Percentiles rank a stretch among this genome's conserved stretches.
Evolutionary conservation across 2,113 vertebrate genomes (phyloP).

Genomic region (Onychostoma macrolepis): DNA sequence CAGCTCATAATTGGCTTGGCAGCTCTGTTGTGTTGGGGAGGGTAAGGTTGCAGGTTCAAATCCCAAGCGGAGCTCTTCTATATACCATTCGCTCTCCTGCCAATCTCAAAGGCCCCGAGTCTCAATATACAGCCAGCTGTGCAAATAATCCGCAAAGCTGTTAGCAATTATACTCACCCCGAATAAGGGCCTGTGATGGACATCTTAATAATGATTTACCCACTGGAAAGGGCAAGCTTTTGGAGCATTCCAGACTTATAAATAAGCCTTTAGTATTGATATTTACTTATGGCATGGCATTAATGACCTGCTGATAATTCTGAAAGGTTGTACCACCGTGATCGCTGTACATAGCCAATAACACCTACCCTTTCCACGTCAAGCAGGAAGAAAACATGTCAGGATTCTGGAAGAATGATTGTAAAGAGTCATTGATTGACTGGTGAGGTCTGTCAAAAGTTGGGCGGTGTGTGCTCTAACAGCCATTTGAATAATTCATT

Average conservation of each 20-base stretch:
- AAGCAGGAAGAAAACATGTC: background rate
- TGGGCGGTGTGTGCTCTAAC: constrained; percentile 63
- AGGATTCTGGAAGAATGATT: constrained; percentile 59
- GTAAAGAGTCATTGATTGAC: constrained; percentile 70
- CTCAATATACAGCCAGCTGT: constrained; percentile 63
- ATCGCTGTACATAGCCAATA: constrained; percentile 51
- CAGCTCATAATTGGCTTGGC: constrained; percentile 68
- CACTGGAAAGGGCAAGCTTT: constrained; percentile 60
- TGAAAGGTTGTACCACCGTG: constrained; percentile 56
- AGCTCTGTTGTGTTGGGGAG: constrained; percentile 53
- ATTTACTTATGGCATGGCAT: constrained; percentile 59
- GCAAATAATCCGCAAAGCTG: constrained; percentile 59
- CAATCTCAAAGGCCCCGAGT: constrained; percentile 52
- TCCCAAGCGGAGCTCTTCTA: constrained; percentile 46
- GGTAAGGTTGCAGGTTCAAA: constrained; percentile 64
- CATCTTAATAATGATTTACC: constrained; percentile 64
- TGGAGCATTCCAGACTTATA: constrained; percentile 52
- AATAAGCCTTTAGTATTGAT: constrained; percentile 62
- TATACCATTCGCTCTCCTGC: constrained; percentile 48
- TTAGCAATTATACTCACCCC: constrained; percentile 57
- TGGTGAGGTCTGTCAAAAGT: constrained; percentile 65
- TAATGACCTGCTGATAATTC: constrained; percentile 62
- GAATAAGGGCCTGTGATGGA: constrained; percentile 55
- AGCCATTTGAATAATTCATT: constrained; percentile 73
- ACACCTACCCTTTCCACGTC: constrained; percentile 55